phyloP scores from a whole-genome alignment of 2,113 vertebrate genomes.

The Equus przewalskii region DNA sequence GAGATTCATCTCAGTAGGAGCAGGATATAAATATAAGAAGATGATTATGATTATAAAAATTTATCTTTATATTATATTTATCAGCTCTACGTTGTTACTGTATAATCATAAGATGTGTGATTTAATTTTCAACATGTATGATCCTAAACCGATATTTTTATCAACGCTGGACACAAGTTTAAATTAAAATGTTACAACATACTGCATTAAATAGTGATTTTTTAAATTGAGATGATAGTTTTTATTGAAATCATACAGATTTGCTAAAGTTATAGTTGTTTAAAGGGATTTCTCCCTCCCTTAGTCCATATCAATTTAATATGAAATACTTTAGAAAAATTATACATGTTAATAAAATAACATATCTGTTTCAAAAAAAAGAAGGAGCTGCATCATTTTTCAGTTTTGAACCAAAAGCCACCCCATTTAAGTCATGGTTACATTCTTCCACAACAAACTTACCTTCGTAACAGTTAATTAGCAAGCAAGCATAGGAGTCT shows the following conservation, averaged over 20 bases:
- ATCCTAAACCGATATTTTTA: conserved; percentile 25
- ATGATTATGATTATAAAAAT: conserved; percentile 82
- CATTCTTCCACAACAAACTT: conserved; percentile 77
- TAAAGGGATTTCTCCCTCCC: neutral
- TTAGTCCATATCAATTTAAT: neutral
- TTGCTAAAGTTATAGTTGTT: conserved; percentile 32
- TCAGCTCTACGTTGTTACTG: conserved; percentile 29
- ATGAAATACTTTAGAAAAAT: conserved; percentile 46
- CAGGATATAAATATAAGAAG: conserved; percentile 84
- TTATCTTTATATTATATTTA: conserved; percentile 61
- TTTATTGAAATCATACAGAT: neutral
- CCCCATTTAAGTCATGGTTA: conserved; percentile 59
- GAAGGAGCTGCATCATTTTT: conserved; percentile 51
- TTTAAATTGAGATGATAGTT: neutral
- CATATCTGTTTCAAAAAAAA: conserved; percentile 13
- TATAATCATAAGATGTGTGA: conserved; percentile 28
- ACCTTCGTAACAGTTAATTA: conserved; percentile 82
- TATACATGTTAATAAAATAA: conserved; percentile 39
- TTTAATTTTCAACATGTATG: conserved; percentile 43
- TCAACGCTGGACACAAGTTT: conserved; percentile 23
- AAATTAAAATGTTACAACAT: conserved; percentile 43
- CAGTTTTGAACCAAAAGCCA: conserved; percentile 74
- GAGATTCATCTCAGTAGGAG: conserved; percentile 84
- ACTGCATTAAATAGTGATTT: conserved; percentile 53
- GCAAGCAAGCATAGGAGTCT: conserved; percentile 80